These are phyloP conservation scores for Colostygia pectinataria DNA, from an alignment of 2,888 invertebrate genomes.

Conservation along the genomic window DNA sequence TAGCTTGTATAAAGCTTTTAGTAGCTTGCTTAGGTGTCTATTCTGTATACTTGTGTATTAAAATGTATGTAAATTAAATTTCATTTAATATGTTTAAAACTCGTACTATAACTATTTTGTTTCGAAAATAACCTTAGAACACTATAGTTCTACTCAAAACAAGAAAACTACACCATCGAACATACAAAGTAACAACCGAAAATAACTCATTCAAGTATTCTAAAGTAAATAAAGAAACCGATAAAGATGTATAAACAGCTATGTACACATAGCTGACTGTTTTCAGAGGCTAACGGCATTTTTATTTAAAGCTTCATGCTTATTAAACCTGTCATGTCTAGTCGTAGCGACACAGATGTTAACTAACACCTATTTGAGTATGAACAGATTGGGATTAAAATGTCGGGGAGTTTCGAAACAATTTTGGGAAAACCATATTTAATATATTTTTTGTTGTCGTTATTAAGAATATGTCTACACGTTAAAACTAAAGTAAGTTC, in stretches of 20 bases:
- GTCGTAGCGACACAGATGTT: conserved; percentile 35
- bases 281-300: conserved; percentile 28
- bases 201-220: conserved; percentile 8
- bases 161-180: not conserved
- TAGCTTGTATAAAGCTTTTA: too few species aligned
- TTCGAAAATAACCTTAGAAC: not conserved
- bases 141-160: not conserved
- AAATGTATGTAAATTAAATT: too few species aligned
- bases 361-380: conserved; percentile 33
- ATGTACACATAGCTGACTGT: conserved; percentile 17
- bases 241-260: conserved; percentile 20
- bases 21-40: too few species aligned
- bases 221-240: conserved; percentile 6
- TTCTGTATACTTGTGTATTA: too few species aligned
- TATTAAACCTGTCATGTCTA: conserved; percentile 50
- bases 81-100: too few species aligned
- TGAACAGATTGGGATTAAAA: conserved; percentile 29
- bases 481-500: too few species aligned
- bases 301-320: conserved; percentile 47
- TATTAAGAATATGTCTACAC: too few species aligned
- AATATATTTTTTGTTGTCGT: too few species aligned
- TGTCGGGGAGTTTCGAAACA: conserved; percentile 18
- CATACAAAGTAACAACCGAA: not conserved
- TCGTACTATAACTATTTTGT: too few species aligned
- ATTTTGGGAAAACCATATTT: conserved; percentile 15